Conservation (phyloP, 2,888 invertebrate species). For the Calameuta pallipes region DNA sequence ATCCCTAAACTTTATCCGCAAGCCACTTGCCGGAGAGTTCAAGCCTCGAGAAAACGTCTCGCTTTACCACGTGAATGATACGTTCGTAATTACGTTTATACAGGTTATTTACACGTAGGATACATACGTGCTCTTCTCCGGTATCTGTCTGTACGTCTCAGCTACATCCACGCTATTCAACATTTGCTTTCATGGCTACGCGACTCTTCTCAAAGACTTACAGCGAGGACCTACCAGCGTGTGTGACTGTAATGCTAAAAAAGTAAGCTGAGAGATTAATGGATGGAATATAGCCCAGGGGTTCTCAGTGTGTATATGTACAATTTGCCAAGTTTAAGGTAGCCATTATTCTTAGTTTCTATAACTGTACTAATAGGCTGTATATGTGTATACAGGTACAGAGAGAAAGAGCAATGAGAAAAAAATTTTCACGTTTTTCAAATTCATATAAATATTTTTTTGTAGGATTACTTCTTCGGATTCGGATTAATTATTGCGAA, state of each 20-base stretch:
- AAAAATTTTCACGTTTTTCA: too few relatives aligned
- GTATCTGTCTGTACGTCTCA: not conserved
- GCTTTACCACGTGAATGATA: not conserved
- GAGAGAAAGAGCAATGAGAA: too few relatives aligned
- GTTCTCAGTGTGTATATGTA: not conserved
- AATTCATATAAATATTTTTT: too few relatives aligned
- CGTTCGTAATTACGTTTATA: not conserved
- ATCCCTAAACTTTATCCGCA: not conserved
- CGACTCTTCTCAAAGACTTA: not conserved
- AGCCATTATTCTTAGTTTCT: not conserved
- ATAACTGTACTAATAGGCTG: not conserved
- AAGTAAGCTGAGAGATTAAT: not conserved
- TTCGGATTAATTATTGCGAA: too few relatives aligned
- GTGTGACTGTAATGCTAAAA: not conserved
- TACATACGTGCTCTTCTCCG: not conserved
- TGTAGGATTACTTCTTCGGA: too few relatives aligned
- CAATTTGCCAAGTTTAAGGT: not conserved
- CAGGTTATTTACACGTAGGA: not conserved
- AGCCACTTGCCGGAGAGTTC: not conserved
- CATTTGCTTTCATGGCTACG: not conserved
- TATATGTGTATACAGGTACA: not conserved
- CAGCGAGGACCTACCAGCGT: not conserved
- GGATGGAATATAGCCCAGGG: not conserved
- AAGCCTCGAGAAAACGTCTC: not conserved
- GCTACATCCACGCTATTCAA: not conserved